Evolutionary conservation across 53 echinoderm and acorn worm species (phyloP), one percentile per base, ranked within the genome.

Genomic region (Astropecten irregularis): DNA sequence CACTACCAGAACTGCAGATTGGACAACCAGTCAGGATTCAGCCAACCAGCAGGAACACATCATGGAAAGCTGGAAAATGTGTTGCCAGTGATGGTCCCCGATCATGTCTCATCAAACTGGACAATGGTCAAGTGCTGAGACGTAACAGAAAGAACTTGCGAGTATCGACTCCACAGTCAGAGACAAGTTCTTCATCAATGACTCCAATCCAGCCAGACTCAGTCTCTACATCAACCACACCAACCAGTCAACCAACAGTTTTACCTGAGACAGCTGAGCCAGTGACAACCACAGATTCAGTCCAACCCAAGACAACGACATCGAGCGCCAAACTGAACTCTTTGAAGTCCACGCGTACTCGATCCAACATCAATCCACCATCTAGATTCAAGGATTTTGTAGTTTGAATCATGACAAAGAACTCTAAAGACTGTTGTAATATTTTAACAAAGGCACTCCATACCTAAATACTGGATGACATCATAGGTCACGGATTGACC

Each of bases 121-220:
- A n/a, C n/a, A n/a, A n/a, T n/a, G n/a, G n/a, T n/a, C n/a, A n/a
- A n/a, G n/a, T n/a, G n/a, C n/a, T n/a, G n/a, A n/a, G n/a, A n/a
- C n/a, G n/a, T n/a, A n/a, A 86, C 64, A 47, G 85, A 34, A 77
- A 42, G 56, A 55, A 77, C 38, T 32, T 81, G 59, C 56, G 73
- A 38, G 23, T 60, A 85, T 30, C 49, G 23, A 20, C 22, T 14
- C 54, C 20, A 7, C 54, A 53, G 54, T 16, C 54, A 7, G 54
- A 38, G 39, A 38, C 4, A 9, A 65, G 16, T 22, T 11, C 20
- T 20, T 18, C 16, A 65, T n/a, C 66, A 2, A 65, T 26, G 26
- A 1, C 66, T 23, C 22, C 59, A 58, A 18, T 58, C 28, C 28
- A 27, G 28, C 59, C 7, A 58, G 59, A 58, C 66, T 5, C 14